Evolutionary conservation across 1,140 invertebrate genomes (phyloP).

Genomic region (Marisa cornuarietis): DNA sequence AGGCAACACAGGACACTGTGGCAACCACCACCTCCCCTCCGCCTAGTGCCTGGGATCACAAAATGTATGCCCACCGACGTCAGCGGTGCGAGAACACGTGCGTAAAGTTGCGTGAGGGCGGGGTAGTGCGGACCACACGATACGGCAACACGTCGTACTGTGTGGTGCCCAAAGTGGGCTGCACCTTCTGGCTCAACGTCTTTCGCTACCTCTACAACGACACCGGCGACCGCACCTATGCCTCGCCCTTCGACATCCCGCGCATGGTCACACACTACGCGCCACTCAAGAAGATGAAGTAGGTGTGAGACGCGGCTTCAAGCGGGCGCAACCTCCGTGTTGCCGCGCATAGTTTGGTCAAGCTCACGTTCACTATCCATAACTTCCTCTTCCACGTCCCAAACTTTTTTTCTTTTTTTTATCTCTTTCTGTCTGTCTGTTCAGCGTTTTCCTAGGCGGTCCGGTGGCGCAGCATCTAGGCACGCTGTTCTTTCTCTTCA

Average conservation of each 20-base stretch:
- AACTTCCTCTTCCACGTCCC: too few relatives aligned
- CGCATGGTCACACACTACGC: conserved; percentile 24
- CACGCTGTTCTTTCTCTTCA: too few relatives aligned
- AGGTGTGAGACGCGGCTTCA: not conserved
- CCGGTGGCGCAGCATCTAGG: too few relatives aligned
- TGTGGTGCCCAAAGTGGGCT: conserved; percentile 22
- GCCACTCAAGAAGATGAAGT: conserved; percentile 13
- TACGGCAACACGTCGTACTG: conserved; percentile 16
- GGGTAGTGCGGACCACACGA: conserved; percentile 8
- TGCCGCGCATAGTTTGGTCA: too few relatives aligned
- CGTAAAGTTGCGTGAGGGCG: not conserved
- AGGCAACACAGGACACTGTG: too few relatives aligned
- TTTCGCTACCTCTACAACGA: conserved; percentile 24
- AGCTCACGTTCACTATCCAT: too few relatives aligned
- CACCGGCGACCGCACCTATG: not conserved
- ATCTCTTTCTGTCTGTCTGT: conserved; percentile 1
- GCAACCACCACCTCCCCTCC: too few relatives aligned
- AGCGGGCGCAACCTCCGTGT: too few relatives aligned
- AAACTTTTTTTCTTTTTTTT: conserved; percentile 1
- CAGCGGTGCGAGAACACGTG: too few relatives aligned
- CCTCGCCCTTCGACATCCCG: conserved; percentile 29
- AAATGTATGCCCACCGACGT: too few relatives aligned
- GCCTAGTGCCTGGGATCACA: too few relatives aligned
- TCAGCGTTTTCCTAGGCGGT: not conserved
- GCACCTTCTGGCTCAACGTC: conserved; percentile 27